Evolutionary conservation across 2,113 vertebrate species (phyloP), one percentile per base, ranked within the genome.

Genomic region (Hoplias malabaricus): DNA sequence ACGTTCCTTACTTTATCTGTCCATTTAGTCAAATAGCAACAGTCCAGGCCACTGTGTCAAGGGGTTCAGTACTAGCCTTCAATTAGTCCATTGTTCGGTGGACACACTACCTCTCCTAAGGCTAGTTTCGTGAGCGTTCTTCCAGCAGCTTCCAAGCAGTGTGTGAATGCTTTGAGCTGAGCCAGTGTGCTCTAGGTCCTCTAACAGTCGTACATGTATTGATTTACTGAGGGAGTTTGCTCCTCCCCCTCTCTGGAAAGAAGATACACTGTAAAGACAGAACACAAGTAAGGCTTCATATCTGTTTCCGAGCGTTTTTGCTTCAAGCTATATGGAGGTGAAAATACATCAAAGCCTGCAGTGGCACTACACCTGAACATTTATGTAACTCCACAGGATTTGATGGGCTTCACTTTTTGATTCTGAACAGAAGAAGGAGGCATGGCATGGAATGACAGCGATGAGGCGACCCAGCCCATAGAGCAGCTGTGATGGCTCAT

Each of bases 11-110:
- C 38, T 69, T 59, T 62, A 54, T 46, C 57, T 75, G 25, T 66
- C 57, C 67, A 54, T 21, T 57, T 66, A 27, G 50, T 71, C 62
- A 81, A n/a, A 68, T 23, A 54, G 81, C 38, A 75, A 79, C 42
- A 48, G 46, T 46, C 68, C 48, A 68, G 67, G 75, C 38, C 65
- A 57, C 62, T 29, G 82, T 75, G 71, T 84, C 63, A 82, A 54
- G 69, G 56, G 43, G 74, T 75, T 34, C 50, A 65, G 56, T 71
- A 36, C 59, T 80, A 31, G 71, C 59, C 83, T 84, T 91, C 89
- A 91, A 91, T 92, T 90, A 91, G 77, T 69, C 84, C 81, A 89
- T 91, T 93, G 90, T 91, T 90, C 67, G 66, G 83, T 88, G 77
- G 50, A 56, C 42, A 69, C 86, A 80, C 85, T 82, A 83, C 80